Base-by-base conservation (phyloP, 2,888 invertebrate species). In the Lacanobia oleracea region DNA sequence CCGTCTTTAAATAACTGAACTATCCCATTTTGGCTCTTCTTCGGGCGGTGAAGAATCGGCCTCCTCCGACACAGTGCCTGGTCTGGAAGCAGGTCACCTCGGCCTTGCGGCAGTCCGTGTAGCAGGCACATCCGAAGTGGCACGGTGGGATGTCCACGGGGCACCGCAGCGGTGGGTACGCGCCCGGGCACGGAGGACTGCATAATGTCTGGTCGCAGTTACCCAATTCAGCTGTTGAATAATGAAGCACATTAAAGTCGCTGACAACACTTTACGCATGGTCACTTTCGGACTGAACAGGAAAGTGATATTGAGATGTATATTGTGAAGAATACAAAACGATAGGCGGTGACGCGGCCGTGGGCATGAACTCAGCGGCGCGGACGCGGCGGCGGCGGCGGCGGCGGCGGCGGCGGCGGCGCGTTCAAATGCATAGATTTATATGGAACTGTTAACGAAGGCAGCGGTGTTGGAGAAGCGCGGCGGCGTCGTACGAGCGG, bases 121-220 rank as follows among this genome's bases (percentile, higher is more conserved):
- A 79, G 77, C 93, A 93, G 2, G 87, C 88, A 62, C 93, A 92
- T 0, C 88, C 88, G 0, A 86, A 79, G 4, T 74, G 69, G 70
- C 92, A 92, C 1, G 64, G 53, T 0, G 90, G 89, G 7, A 88
- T 50, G 12, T 77, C 75, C 4, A 23, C 43, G 0, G 93, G 93
- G 61, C 93, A 93, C 14, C 67, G 75, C 0, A 76, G 76, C 0
- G 92, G 92, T 0, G 91, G 88, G 0, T 81, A 84, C 0, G 89
- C 86, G 0, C 87, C 88, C 0, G 83, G 77, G 60, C 93, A 93
- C 0, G 92, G 89, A 0, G 59, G 12, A 16, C 71, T 51, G 71
- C 93, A 93, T 14, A 66, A 14, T 0, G 90, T 86, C 33, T 72
- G 53, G 66, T 88, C 89, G 70, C 92, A 92, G 16, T 43, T 7